phyloP scores from a whole-genome alignment of 1,140 invertebrate genomes.

The Pogonus chalceus region DNA sequence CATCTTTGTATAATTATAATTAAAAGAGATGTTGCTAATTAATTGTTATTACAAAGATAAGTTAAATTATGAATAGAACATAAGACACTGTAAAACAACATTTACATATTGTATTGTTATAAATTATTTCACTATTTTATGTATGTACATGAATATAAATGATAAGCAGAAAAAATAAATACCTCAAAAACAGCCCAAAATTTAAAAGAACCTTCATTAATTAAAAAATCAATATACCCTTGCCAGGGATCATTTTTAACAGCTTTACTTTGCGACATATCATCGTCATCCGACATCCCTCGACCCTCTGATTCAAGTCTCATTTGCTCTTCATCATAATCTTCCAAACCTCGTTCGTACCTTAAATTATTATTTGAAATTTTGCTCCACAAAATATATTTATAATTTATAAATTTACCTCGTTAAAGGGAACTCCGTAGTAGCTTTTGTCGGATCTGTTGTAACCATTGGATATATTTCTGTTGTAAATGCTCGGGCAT shows the following conservation, averaged over 20 bases:
- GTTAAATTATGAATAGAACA: background rate
- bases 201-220: conserved; percentile 76
- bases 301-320: conserved; percentile 22
- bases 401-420: background rate
- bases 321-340: conserved; percentile 26
- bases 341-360: conserved; percentile 28
- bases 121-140: background rate
- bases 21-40: too few relatives aligned
- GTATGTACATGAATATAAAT: background rate
- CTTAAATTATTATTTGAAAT: conserved; percentile 15
- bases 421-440: background rate
- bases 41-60: too few relatives aligned
- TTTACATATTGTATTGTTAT: too few relatives aligned
- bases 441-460: background rate
- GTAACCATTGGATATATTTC: background rate
- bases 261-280: conserved; percentile 31
- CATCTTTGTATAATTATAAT: too few relatives aligned
- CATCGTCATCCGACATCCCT: conserved; percentile 27
- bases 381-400: background rate
- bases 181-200: conserved; percentile 80
- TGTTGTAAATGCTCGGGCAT: background rate
- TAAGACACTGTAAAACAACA: background rate
- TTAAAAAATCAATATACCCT: conserved; percentile 72
- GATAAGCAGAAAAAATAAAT: conserved; percentile 22
- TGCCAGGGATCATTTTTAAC: conserved; percentile 54